A percentile compares a stretch with the other conserved stretches of the same genome.
phyloP scores from a whole-genome alignment of 2,888 invertebrate species.

The Drosophila helvetica region DNA sequence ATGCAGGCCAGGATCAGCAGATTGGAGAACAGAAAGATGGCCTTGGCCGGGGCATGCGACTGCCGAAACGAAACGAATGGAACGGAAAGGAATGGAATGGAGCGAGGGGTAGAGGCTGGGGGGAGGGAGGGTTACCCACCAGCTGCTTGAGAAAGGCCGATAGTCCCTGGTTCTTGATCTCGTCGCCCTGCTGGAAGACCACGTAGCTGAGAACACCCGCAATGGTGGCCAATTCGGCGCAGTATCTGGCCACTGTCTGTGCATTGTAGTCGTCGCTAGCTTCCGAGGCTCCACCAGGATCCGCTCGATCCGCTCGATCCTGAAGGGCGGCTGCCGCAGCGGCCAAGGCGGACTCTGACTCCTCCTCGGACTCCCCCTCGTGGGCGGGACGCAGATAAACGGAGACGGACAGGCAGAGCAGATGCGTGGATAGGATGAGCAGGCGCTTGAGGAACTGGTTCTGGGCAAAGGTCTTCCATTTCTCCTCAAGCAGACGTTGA shows the following conservation, averaged over 20 bases:
- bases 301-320: neutral
- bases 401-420: constrained; percentile 93
- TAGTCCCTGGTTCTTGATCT: constrained; percentile 96
- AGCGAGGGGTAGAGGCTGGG: neutral
- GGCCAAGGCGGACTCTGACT: constrained; percentile 33
- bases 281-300: neutral
- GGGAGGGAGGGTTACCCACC: constrained; percentile 84
- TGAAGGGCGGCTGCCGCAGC: constrained; percentile 49
- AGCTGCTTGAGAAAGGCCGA: constrained; percentile 95
- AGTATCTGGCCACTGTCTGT: constrained; percentile 86
- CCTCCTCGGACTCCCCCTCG: constrained; percentile 71
- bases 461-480: constrained; percentile 99
- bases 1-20: constrained; percentile 94
- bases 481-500: constrained; percentile 97
- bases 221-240: constrained; percentile 93
- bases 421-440: constrained; percentile 93
- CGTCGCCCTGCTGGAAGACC: constrained; percentile 95
- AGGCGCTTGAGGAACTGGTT: constrained; percentile 96
- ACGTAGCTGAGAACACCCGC: constrained; percentile 94
- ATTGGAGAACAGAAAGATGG: constrained; percentile 96
- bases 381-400: constrained; percentile 93
- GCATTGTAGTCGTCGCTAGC: constrained; percentile 78
- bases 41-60: constrained; percentile 97
- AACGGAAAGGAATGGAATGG: neutral
- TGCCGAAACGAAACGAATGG: constrained; percentile 81